Base-by-base conservation (phyloP, 1,140 invertebrate species). In the Pachyrhynchus sulphureomaculatus region DNA sequence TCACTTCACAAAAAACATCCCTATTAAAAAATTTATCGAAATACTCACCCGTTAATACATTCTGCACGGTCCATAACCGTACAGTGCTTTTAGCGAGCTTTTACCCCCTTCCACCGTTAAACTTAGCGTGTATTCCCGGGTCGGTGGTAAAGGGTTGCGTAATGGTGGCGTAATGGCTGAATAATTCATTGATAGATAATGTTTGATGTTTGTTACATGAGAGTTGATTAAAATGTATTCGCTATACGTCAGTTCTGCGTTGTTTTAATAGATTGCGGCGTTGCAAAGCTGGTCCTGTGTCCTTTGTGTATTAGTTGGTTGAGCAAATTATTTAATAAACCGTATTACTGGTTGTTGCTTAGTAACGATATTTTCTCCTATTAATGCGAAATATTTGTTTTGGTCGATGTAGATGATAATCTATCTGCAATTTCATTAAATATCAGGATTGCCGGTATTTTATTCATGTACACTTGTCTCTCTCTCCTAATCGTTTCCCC, bases 161-260 rank as follows among this genome's bases (percentile, higher is more conserved):
- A 54, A 54, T 54, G 34, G 51, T 54, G 51, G 36, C 47, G 51
- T 61, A 53, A 61, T 54, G 59, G 59, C 20, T 47, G 59, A 61
- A 61, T 61, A 61, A 61, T 61, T 61, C 59, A 61, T 61, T 51
- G 59, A 61, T 54, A 47, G 59, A 49, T 20, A 33, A 61, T 61
- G 59, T 61, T 61, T 54, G 59, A 61, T 61, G 49, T 54, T 60
- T 58, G 56, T 42, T 51, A 21, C 56, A 39, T 12, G 24, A 37
- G 39, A 56, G 53, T 56, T 45, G 23, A 56, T 56, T 41, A 56
- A 56, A 44, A 39, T 39, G 33, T 21, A 39, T 39, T 15, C 36
- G 18, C 33, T 15, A 23, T 23, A 34, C 49, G 26, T 29, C 26
- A 29, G 26, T 29, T 2, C 26, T 29, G 5, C 12, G 26, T 29